Evolutionary conservation across 2,113 vertebrate species (phyloP).

Genomic region (Anarrhichthys ocellatus): DNA sequence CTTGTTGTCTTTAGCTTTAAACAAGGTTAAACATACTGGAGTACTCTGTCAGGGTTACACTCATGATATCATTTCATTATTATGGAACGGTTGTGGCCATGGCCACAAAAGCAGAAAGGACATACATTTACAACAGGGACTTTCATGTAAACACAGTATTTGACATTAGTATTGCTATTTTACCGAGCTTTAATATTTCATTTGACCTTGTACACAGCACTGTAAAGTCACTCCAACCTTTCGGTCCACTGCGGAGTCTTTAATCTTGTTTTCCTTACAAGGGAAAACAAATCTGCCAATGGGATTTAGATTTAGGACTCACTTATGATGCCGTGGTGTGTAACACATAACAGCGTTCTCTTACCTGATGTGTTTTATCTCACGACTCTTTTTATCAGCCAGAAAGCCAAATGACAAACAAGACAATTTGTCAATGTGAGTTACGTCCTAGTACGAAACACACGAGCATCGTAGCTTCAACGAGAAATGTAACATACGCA

Average conservation of each 20-base stretch:
- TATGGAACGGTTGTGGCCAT: constrained; percentile 11
- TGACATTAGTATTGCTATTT: not conserved
- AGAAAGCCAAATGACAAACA: too few relatives aligned
- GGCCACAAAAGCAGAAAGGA: constrained; percentile 20
- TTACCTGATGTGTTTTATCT: too few relatives aligned
- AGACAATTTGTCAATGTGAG: too few relatives aligned
- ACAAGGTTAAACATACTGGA: constrained; percentile 41
- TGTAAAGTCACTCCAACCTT: not conserved
- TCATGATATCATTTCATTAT: constrained; percentile 39
- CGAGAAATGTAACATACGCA: not conserved
- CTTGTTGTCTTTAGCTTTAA: constrained; percentile 47
- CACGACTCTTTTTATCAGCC: not conserved
- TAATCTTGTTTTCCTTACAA: not conserved
- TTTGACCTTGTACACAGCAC: constrained; percentile 7
- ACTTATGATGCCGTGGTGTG: not conserved
- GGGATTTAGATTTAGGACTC: not conserved
- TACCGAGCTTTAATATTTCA: not conserved
- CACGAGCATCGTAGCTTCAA: not conserved
- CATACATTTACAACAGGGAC: not conserved
- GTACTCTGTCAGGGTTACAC: constrained; percentile 38
- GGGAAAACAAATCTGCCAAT: not conserved
- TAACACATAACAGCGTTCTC: not conserved
- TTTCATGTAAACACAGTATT: constrained; percentile 3
- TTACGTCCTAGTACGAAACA: too few relatives aligned
- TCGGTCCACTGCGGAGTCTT: not conserved